Evolutionary conservation across 23 tunicate genomes (phyloP).

Genomic region (Styela plicata): DNA sequence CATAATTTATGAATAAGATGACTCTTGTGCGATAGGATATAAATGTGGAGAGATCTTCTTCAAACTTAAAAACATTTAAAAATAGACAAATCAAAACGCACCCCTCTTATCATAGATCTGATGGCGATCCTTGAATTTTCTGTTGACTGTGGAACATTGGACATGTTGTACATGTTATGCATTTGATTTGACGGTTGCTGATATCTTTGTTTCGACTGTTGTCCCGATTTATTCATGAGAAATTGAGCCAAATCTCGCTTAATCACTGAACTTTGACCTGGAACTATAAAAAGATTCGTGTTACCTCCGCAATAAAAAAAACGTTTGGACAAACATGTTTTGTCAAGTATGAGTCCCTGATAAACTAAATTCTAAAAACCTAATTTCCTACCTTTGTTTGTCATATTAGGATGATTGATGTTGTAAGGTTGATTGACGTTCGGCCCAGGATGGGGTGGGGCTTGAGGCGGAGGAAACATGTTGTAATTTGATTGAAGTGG

Average conservation of each 20-base stretch:
- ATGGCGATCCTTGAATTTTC: background rate
- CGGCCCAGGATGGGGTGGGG: background rate
- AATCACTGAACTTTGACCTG: background rate
- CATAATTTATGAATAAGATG: too few relatives aligned
- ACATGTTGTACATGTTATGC: background rate
- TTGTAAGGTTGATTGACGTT: background rate
- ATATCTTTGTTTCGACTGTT: background rate
- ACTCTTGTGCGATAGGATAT: background rate
- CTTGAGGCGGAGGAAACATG: background rate
- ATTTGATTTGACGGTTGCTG: background rate
- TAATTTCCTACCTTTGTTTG: background rate
- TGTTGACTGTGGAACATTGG: background rate
- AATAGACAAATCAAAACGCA: too few relatives aligned
- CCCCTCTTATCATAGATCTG: background rate
- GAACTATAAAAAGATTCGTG: background rate
- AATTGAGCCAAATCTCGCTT: background rate
- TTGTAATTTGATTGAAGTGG: background rate
- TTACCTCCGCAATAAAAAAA: background rate
- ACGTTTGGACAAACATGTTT: background rate
- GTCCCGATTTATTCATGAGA: background rate
- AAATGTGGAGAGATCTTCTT: too few relatives aligned
- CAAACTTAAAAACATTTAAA: too few relatives aligned
- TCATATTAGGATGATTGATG: background rate
- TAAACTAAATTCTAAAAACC: background rate
- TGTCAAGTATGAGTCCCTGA: background rate